Evolutionary conservation across 2,888 invertebrate genomes (phyloP).

Genomic region (Pheosia gnoma): DNA sequence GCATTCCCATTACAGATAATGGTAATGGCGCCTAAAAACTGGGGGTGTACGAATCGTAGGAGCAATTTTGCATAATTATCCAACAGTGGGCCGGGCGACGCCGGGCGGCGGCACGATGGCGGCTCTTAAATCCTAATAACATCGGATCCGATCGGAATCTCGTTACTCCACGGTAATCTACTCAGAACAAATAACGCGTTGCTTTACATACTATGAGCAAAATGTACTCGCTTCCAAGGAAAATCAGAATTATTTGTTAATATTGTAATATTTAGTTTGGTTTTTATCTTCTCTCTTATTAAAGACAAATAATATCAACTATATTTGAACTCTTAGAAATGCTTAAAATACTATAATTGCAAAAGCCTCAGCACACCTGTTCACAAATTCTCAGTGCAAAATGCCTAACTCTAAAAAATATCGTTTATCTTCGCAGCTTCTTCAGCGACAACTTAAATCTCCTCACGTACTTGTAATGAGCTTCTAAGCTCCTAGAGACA

Average conservation of each 20-base stretch:
- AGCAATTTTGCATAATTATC: slow-evolving; percentile 84
- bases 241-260: neutral
- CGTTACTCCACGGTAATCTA: slow-evolving; percentile 75
- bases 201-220: slow-evolving; percentile 50
- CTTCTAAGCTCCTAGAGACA: slow-evolving; percentile 71
- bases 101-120: slow-evolving; percentile 65
- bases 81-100: slow-evolving; percentile 53
- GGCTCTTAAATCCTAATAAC: slow-evolving; percentile 78
- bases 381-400: slow-evolving; percentile 26
- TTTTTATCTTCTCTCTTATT: neutral
- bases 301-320: no score
- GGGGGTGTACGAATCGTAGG: slow-evolving; percentile 77
- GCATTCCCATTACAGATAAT: slow-evolving; percentile 79
- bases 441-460: slow-evolving; percentile 70
- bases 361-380: slow-evolving; percentile 15
- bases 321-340: no score
- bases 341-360: neutral
- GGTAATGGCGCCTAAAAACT: slow-evolving; percentile 79
- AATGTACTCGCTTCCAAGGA: neutral
- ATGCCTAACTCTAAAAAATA: slow-evolving; percentile 37
- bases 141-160: slow-evolving; percentile 76
- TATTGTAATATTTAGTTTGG: neutral
- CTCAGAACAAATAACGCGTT: slow-evolving; percentile 67
- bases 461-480: slow-evolving; percentile 81
- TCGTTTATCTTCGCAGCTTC: slow-evolving; percentile 55